A percentile compares a stretch with the other conserved stretches of the same genome.
Conservation (phyloP, 2,113 vertebrate species). For the Gnathonemus echidnorhynchus region DNA sequence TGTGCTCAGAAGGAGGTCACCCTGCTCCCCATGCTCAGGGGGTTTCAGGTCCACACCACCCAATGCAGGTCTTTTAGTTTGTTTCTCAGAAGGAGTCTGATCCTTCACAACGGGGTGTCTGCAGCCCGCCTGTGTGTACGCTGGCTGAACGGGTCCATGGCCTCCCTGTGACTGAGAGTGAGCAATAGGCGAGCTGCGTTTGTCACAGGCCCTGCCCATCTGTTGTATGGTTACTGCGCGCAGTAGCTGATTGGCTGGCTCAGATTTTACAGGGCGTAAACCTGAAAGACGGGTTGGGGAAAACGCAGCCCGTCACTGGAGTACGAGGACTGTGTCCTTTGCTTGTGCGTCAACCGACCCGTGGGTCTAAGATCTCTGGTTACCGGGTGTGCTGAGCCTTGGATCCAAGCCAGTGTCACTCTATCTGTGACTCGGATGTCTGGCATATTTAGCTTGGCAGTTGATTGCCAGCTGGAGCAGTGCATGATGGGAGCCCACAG, state of each 20-base stretch:
- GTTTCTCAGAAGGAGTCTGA: not conserved
- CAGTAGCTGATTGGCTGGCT: not conserved
- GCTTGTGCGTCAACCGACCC: not conserved
- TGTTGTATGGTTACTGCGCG: not conserved
- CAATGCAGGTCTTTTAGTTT: not conserved
- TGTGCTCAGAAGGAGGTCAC: not conserved
- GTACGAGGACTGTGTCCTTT: not conserved
- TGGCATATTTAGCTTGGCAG: not conserved
- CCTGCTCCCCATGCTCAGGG: not conserved
- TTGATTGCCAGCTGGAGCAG: not conserved
- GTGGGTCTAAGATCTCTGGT: not conserved
- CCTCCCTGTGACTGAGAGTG: not conserved
- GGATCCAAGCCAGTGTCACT: not conserved
- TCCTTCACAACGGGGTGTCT: not conserved
- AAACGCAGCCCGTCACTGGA: not conserved
- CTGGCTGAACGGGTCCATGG: not conserved
- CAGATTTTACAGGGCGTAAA: not conserved
- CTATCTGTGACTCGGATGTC: not conserved
- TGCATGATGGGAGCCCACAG: not conserved
- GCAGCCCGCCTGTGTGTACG: not conserved
- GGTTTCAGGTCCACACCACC: not conserved
- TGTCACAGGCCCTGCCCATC: not conserved
- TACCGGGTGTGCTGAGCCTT: not conserved
- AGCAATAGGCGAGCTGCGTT: not conserved
- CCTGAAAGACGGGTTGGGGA: not conserved